A percentile compares a stretch with the other conserved stretches of the same genome.
These are phyloP conservation scores for Cetoscarus ocellatus DNA, from an alignment of 2,797 vertebrate genomes.

Conservation along the genomic window DNA sequence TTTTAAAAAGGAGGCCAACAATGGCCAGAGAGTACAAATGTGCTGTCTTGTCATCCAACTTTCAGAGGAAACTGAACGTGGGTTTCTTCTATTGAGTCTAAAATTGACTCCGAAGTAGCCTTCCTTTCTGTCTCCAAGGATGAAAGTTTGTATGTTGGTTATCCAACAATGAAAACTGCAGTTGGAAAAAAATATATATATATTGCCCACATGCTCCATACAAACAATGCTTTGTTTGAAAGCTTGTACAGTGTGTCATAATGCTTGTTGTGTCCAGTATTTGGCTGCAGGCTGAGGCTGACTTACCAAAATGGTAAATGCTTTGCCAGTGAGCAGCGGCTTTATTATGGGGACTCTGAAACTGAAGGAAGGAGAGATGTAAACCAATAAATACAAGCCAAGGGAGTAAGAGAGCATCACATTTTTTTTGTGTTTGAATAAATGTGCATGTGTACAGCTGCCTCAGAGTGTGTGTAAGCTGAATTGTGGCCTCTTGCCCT, in stretches of 20 bases:
- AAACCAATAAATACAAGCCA: conserved; percentile 77
- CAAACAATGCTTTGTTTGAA: conserved; percentile 19
- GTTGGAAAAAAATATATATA: background rate
- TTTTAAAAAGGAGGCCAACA: background rate
- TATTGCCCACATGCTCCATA: background rate
- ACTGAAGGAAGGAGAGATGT: conserved; percentile 50
- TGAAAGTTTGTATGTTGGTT: background rate
- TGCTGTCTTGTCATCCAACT: background rate
- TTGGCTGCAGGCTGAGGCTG: conserved; percentile 50
- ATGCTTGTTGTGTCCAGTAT: conserved; percentile 44
- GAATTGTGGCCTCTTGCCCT: conserved; percentile 68
- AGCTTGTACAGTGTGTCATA: conserved; percentile 23
- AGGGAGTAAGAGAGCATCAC: conserved; percentile 52
- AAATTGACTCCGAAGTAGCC: background rate
- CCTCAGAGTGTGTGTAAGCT: conserved; percentile 59
- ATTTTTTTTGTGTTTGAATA: conserved; percentile 53
- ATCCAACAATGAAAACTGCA: background rate
- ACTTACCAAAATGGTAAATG: conserved; percentile 64
- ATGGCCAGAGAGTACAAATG: background rate
- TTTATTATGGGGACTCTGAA: conserved; percentile 62
- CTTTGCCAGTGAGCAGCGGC: conserved; percentile 54
- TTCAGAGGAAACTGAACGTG: background rate
- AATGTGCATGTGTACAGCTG: conserved; percentile 55
- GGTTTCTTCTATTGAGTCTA: background rate
- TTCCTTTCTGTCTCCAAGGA: background rate